Evolutionary conservation across 2,113 vertebrate species (phyloP).

Genomic region (Crotalus viridis): DNA sequence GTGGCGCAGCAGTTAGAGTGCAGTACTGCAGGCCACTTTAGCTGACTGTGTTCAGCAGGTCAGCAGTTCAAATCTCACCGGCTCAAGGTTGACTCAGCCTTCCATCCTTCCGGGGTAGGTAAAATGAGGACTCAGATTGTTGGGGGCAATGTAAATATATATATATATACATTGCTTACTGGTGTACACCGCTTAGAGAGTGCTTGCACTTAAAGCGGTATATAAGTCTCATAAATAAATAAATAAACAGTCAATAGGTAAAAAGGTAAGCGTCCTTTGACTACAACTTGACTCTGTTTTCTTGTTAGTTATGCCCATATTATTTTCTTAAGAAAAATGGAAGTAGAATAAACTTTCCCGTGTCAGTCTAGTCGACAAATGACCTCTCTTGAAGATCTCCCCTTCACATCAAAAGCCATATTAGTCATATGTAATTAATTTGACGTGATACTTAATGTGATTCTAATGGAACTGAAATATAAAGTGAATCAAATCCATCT

Average conservation of each 20-base stretch:
- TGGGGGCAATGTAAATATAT: too few relatives aligned
- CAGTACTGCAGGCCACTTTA: too few relatives aligned
- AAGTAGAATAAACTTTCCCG: not conserved
- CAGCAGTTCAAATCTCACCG: too few relatives aligned
- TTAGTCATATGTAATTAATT: not conserved
- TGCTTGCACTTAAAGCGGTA: too few relatives aligned
- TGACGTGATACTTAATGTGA: not conserved
- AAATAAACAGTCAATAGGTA: not conserved
- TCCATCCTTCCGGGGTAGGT: too few relatives aligned
- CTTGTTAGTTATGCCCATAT: not conserved
- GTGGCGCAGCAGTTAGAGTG: too few relatives aligned
- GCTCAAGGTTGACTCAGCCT: too few relatives aligned
- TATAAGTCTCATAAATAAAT: too few relatives aligned
- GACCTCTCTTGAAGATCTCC: not conserved
- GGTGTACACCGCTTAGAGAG: too few relatives aligned
- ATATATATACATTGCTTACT: too few relatives aligned
- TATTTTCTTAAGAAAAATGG: not conserved
- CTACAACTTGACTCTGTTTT: not conserved
- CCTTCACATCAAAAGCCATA: not conserved
- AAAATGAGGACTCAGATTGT: too few relatives aligned
- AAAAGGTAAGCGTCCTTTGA: not conserved
- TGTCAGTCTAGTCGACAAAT: not conserved
- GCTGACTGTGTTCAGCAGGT: too few relatives aligned
- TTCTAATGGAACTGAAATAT: not conserved
- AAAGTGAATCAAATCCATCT: not conserved